Evolutionary conservation across 2,797 vertebrate species (phyloP), one percentile per base, ranked within the genome.

Genomic region (Leuciscus waleckii): DNA sequence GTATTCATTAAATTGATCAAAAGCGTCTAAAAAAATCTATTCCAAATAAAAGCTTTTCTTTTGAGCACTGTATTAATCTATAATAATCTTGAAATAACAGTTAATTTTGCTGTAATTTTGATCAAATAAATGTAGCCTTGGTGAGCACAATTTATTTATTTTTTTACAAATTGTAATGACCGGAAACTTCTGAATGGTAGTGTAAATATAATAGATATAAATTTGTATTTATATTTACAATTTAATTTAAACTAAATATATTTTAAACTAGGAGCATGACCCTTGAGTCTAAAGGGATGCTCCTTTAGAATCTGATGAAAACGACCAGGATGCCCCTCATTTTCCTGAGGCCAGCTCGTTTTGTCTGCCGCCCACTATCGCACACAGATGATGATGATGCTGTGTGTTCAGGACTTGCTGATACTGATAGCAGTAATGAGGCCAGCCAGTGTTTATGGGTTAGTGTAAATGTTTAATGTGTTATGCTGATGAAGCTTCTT

Each of bases 391-490:
- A 69, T 65, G 73, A 61, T 32, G 26, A 79, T 84, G 73, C 54
- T 51, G 74, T 81, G 51, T 65, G 67, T 29, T 75, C 58, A 78
- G 90, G 83, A 86, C 85, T 51, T 61, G 84, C 78, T 68, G 37
- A 65, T 35, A 87, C 88, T 89, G 82, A 88, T 87, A 91, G 86
- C 79, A 89, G 75, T 90, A 90, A 92, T 86, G 86, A 89, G 84
- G 73, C 84, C 85, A 91, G 89, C 83, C 90, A 91, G 87, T 82
- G 87, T 94, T 95, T 94, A 93, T 95, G 94, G 94, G 94, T 94
- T 94, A 94, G 90, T 58, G 86, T 96, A 94, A 96, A 95, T 95
- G 93, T 95, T 95, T 95, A 93, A 95, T 95, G 94, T 85, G 84
- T 91, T 91, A 93, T 93, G 93, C 89, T 93, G 92, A 94, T 93